A percentile compares a stretch with the other conserved stretches of the same genome.
Evolutionary conservation across 2,113 vertebrate species (phyloP).

Genomic region (Nibea albiflora): DNA sequence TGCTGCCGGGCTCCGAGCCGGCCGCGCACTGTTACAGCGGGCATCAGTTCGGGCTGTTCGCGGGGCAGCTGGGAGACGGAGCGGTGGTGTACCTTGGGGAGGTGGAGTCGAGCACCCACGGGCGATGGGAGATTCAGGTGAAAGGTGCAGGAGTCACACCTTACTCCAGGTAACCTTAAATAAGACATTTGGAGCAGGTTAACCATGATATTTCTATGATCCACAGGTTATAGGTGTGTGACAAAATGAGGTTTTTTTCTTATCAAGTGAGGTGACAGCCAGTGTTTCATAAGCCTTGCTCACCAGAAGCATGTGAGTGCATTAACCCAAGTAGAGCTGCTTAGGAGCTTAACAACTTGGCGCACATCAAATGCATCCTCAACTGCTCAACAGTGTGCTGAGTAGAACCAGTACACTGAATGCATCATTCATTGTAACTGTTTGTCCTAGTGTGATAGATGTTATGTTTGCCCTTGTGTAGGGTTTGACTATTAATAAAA

Average conservation of each 20-base stretch:
- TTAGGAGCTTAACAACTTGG: constrained; percentile 62
- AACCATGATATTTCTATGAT: not conserved
- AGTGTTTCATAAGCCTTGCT: not conserved
- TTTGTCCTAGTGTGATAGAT: too few relatives aligned
- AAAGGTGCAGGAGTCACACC: constrained; percentile 91
- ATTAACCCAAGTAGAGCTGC: constrained; percentile 34
- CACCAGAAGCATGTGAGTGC: constrained; percentile 32
- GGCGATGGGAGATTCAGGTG: constrained; percentile 91
- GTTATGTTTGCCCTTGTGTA: too few relatives aligned
- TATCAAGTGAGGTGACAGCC: constrained; percentile 1
- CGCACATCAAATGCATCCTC: constrained; percentile 17
- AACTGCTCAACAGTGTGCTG: not conserved
- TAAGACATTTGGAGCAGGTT: not conserved
- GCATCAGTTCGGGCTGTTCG: constrained; percentile 92
- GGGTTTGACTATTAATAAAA: too few relatives aligned
- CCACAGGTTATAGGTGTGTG: not conserved
- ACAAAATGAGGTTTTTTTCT: not conserved
- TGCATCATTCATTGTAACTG: not conserved
- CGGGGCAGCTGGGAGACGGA: constrained; percentile 92
- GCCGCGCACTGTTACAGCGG: constrained; percentile 93
- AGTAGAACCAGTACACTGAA: not conserved
- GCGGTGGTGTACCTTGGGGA: constrained; percentile 92
- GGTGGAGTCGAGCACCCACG: constrained; percentile 75
- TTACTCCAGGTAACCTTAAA: constrained; percentile 86
- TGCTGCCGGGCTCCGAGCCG: constrained; percentile 85